These are phyloP conservation scores for Peromyscus californicus DNA, from an alignment of 2,113 vertebrate genomes.

Conservation along the genomic window DNA sequence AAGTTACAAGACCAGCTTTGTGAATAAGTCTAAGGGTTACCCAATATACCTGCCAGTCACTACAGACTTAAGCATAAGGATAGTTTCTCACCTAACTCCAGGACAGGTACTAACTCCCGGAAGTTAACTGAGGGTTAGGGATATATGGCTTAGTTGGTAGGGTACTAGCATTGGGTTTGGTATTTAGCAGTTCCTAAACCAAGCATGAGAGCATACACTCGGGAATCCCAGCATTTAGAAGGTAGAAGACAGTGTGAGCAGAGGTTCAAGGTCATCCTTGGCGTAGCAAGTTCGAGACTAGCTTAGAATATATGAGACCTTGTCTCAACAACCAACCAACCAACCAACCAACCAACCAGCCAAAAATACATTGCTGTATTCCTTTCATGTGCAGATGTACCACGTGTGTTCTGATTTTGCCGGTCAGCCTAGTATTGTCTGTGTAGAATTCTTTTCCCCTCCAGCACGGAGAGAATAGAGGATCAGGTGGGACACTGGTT, in stretches of 20 bases:
- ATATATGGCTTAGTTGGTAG: neutral
- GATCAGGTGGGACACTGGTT: neutral
- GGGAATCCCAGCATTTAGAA: neutral
- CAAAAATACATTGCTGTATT: neutral
- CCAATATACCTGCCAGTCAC: fast-evolving
- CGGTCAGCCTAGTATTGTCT: neutral
- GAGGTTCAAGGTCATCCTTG: neutral
- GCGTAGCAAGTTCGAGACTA: neutral
- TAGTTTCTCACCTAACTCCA: neutral
- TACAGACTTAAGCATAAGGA: neutral
- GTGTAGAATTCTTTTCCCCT: neutral
- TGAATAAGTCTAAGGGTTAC: neutral
- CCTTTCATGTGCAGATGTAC: neutral
- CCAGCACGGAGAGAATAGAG: neutral
- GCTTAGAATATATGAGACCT: neutral
- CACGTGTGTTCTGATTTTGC: neutral
- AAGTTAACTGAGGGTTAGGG: neutral
- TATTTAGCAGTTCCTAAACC: neutral
- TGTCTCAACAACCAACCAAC: neutral
- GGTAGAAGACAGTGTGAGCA: neutral
- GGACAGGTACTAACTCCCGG: neutral
- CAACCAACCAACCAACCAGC: neutral
- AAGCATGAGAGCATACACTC: neutral
- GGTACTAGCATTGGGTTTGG: neutral
- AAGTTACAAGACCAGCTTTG: neutral